Evolutionary conservation across 2,797 vertebrate genomes (phyloP).

Genomic region (Takifugu rubripes): DNA sequence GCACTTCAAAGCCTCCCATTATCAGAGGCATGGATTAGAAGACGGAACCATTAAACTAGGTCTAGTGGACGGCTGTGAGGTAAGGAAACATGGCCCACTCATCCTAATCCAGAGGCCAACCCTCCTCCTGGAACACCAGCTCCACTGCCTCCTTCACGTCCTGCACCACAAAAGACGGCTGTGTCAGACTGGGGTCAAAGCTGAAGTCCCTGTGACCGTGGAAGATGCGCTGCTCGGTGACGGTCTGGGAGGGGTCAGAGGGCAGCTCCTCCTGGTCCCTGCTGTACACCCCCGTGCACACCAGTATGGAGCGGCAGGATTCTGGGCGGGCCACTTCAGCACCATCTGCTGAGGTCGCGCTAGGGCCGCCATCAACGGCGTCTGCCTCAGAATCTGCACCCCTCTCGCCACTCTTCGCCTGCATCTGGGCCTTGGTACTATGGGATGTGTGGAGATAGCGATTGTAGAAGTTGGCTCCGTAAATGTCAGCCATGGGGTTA

Average conservation of each 20-base stretch:
- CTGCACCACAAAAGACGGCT: constrained; percentile 81
- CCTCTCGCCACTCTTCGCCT: constrained; percentile 43
- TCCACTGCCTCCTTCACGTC: constrained; percentile 89
- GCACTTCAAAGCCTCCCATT: constrained; percentile 15
- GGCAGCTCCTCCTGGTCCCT: constrained; percentile 55
- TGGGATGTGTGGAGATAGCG: constrained; percentile 78
- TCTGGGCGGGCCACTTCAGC: constrained; percentile 58
- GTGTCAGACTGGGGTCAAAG: constrained; percentile 82
- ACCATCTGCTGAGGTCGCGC: constrained; percentile 47
- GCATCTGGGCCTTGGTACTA: constrained; percentile 54
- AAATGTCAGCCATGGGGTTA: constrained; percentile 95
- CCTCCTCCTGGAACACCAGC: constrained; percentile 83
- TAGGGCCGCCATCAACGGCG: constrained; percentile 6
- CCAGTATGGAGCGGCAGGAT: constrained; percentile 86
- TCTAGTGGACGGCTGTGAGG: constrained; percentile 1
- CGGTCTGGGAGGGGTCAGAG: constrained; percentile 20
- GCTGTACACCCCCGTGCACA: constrained; percentile 91
- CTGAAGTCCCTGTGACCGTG: constrained; percentile 92
- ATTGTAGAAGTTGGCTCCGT: constrained; percentile 95
- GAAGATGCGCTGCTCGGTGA: constrained; percentile 75
- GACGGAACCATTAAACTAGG: not conserved
- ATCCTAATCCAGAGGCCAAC: constrained; percentile 71
- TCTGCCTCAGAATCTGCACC: constrained; percentile 22
- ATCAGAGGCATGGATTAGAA: not conserved
- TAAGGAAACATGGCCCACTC: not conserved